phyloP scores from a whole-genome alignment of 2,113 vertebrate genomes.

The Scolopax mira region DNA sequence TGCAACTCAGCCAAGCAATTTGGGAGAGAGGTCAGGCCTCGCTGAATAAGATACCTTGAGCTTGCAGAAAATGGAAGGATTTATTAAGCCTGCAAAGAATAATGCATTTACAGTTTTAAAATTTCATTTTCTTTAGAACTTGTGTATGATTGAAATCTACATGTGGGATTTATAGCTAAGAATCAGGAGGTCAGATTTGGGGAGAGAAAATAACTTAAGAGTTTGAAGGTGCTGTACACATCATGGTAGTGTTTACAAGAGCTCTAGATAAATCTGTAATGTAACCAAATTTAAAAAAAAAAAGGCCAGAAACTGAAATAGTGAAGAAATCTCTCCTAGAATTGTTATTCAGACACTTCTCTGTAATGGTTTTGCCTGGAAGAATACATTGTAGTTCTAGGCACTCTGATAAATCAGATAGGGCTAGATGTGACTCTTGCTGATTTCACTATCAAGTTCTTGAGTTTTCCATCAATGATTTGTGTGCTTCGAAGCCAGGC shows the following conservation, averaged over 20 bases:
- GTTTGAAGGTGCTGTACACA: not conserved
- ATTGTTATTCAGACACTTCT: not conserved
- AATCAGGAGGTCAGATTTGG: not conserved
- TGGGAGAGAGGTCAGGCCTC: not conserved
- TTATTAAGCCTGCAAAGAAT: not conserved
- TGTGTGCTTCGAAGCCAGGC: not conserved
- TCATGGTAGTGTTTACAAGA: fast-evolving
- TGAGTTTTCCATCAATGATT: not conserved
- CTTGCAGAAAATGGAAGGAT: not conserved
- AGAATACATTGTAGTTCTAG: not conserved
- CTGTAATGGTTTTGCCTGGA: not conserved
- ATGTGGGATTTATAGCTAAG: not conserved
- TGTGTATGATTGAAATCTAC: not conserved
- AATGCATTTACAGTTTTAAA: not conserved
- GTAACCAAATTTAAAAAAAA: not conserved
- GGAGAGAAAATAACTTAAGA: not conserved
- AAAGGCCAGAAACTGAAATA: not conserved
- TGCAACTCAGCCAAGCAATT: not conserved
- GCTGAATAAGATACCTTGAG: not conserved
- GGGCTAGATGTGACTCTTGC: not conserved
- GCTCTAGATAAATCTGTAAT: not conserved
- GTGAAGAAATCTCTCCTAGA: not conserved
- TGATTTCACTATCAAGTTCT: not conserved
- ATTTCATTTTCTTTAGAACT: not conserved
- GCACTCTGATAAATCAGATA: not conserved